Base-by-base conservation (phyloP, 2,888 invertebrate genomes). In the Tetramorium bicarinatum region DNA sequence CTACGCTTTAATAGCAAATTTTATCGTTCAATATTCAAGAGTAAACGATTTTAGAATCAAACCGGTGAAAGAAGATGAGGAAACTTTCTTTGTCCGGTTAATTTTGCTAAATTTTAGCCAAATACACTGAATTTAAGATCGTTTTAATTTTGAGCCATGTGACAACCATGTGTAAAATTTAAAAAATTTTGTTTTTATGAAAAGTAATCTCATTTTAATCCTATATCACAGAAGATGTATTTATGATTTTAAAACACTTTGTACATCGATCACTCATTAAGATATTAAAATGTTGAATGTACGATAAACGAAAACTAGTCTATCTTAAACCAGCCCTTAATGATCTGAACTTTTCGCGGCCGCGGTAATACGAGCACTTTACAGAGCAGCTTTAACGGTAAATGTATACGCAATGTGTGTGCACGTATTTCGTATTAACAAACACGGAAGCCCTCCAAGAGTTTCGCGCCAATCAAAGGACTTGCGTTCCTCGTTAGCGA, bases 401-500 rank as follows among this genome's bases (percentile, higher is more conserved):
- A 67, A 54, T 21, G 25, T 38, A 6, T 8, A 69, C 52, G 77
- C 77, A 77, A 59, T 59, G 44, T 38, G 44, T 38, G 77, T 29
- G 56, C 25, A n/a, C 9, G 29, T 41, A 44, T 67, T 54, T 41
- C 34, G 34, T 56, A 79, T 59, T 38, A 79, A 82, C 56, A 67
- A 82, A 77, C 66, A 49, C 9, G n/a, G 66, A 64, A 67, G 29
- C 49, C 21, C 29, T 62, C 49, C 81, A 79, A 80, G 80, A 69
- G 80, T 83, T 83, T 62, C 62, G 62, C 49, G 44, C 62, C 79
- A 80, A 80, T 83, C 82, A 77, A 83, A 76, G 69, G 25, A 69
- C 56, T 52, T 75, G 41, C 41, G 25, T 52, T 69, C 44, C 83
- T 83, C 83, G 83, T 85, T 83, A 85, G 64, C 34, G 66, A 71